Evolutionary conservation across 1,140 invertebrate genomes (phyloP).

Genomic region (Drosophila santomea): DNA sequence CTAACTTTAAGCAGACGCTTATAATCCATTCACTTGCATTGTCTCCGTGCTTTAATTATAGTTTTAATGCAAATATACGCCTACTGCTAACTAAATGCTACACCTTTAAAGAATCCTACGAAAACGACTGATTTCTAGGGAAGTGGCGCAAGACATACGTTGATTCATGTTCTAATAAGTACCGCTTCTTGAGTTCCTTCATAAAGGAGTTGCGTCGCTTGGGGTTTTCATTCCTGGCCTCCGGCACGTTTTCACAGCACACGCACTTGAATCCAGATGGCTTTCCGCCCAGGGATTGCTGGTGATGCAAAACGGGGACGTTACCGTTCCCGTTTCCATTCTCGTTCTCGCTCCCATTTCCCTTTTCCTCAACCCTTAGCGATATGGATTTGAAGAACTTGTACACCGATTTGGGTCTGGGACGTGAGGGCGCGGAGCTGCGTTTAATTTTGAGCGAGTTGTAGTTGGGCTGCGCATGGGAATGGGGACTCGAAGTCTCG

Average conservation of each 20-base stretch:
- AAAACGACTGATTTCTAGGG: too few species aligned
- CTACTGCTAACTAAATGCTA: too few species aligned
- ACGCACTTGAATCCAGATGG: constrained; percentile 67
- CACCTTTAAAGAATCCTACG: too few species aligned
- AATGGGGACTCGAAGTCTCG: constrained; percentile 38
- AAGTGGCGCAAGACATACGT: too few species aligned
- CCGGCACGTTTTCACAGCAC: constrained; percentile 44
- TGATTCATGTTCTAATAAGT: neutral
- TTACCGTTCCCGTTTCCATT: constrained; percentile 10
- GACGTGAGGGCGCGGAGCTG: constrained; percentile 33
- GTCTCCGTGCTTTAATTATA: neutral
- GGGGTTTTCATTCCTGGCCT: constrained; percentile 2
- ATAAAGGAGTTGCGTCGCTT: constrained; percentile 6
- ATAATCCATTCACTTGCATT: too few species aligned
- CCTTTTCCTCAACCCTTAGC: constrained; percentile 26
- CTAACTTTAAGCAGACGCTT: neutral
- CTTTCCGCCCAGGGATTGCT: constrained; percentile 17
- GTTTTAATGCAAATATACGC: neutral
- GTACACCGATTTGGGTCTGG: constrained; percentile 34
- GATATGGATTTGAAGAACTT: constrained; percentile 65
- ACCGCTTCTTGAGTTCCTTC: neutral
- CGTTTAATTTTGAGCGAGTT: constrained; percentile 54
- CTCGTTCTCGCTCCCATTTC: constrained; percentile 1
- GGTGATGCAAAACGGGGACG: constrained; percentile 21
- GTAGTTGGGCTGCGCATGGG: constrained; percentile 1